A percentile compares a stretch with the other conserved stretches of the same genome.
These are phyloP conservation scores for Upupa epops DNA, from an alignment of 2,113 vertebrate genomes.

Conservation along the genomic window DNA sequence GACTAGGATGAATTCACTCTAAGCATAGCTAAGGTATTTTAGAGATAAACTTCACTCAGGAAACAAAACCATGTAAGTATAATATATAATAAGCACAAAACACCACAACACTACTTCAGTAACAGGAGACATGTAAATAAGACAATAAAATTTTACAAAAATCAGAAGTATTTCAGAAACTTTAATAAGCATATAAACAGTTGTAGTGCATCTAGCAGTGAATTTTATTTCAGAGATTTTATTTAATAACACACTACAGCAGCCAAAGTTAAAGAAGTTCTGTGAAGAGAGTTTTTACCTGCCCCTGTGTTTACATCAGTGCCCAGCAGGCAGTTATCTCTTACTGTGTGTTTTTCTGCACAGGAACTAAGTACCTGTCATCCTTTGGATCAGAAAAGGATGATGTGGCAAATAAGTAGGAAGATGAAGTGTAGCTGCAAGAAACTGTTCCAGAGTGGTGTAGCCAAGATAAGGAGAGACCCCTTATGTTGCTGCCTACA, in stretches of 20 bases:
- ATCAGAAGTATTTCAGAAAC: background rate
- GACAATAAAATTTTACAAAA: background rate
- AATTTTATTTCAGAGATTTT: background rate
- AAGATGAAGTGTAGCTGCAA: background rate
- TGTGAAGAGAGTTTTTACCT: background rate
- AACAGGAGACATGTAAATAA: background rate
- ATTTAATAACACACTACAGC: background rate
- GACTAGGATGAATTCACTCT: background rate
- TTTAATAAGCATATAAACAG: background rate
- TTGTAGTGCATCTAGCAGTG: background rate
- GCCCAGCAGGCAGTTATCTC: background rate
- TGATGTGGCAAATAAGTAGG: background rate
- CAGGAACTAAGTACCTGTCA: background rate
- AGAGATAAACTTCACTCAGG: background rate
- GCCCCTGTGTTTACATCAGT: background rate
- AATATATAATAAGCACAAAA: background rate
- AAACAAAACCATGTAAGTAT: background rate
- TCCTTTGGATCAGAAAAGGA: background rate
- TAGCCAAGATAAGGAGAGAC: background rate
- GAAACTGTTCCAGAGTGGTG: background rate
- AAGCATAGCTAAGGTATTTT: background rate
- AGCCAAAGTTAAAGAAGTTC: background rate
- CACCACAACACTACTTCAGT: background rate
- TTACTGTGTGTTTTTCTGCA: background rate
- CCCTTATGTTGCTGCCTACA: too few relatives aligned